A percentile compares a stretch with the other conserved stretches of the same genome.
phyloP scores from a whole-genome alignment of 2,113 vertebrate genomes.

The Tyto alba region DNA sequence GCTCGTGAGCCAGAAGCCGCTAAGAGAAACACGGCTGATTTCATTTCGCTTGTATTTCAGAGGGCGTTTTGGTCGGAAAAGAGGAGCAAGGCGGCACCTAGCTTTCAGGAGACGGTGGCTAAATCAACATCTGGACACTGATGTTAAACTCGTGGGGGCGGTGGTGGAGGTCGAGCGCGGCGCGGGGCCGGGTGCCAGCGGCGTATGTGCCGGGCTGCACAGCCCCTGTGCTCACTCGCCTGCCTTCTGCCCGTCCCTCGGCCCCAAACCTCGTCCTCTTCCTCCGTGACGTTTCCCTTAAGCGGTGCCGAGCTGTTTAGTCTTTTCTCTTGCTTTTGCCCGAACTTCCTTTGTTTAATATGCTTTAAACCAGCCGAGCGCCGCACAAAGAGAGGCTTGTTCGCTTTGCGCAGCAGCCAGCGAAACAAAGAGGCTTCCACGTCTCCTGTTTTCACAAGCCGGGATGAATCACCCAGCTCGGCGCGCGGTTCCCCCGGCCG shows the following conservation, averaged over 20 bases:
- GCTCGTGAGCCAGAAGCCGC: background rate
- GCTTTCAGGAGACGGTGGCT: background rate
- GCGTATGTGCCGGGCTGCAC: conserved; percentile 41
- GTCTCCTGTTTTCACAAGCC: conserved; percentile 37
- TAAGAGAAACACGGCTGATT: background rate
- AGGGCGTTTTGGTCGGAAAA: conserved; percentile 28
- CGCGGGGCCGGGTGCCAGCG: conserved; percentile 5
- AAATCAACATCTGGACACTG: conserved; percentile 41
- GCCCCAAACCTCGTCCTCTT: background rate
- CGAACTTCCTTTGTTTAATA: conserved; percentile 75
- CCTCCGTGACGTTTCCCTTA: conserved; percentile 65
- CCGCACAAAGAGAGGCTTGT: conserved; percentile 63
- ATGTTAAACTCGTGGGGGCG: background rate
- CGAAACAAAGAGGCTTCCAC: conserved; percentile 62
- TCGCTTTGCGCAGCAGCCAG: conserved; percentile 24
- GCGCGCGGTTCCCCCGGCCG: background rate
- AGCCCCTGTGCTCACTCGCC: background rate
- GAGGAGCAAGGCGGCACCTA: conserved; percentile 36
- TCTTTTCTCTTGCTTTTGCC: conserved; percentile 62
- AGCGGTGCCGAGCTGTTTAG: conserved; percentile 72
- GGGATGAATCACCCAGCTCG: conserved; percentile 25
- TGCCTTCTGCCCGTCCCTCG: background rate
- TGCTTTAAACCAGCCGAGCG: conserved; percentile 52
- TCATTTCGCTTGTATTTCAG: background rate
- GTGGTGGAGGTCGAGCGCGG: background rate